Evolutionary conservation across 1,140 invertebrate genomes (phyloP).

Genomic region (Glossosoma conforme): DNA sequence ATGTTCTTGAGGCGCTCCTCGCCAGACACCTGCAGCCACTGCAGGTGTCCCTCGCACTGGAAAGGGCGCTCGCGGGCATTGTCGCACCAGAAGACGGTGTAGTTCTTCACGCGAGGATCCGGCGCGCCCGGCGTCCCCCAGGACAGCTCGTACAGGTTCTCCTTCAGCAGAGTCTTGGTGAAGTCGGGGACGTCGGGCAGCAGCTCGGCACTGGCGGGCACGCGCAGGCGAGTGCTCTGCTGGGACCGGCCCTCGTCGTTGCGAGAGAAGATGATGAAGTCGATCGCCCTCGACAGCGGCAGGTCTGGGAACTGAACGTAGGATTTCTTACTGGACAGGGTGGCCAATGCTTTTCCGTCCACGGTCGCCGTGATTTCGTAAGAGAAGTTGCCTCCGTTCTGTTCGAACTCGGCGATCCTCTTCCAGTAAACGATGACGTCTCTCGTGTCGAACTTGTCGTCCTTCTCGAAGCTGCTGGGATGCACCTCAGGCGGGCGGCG

Average conservation of each 20-base stretch:
- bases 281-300: slow-evolving; percentile 35
- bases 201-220: slow-evolving; percentile 55
- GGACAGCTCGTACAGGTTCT: slow-evolving; percentile 63
- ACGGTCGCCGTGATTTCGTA: slow-evolving; percentile 7
- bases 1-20: neutral
- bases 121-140: slow-evolving; percentile 53
- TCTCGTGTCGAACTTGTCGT: slow-evolving; percentile 46
- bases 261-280: slow-evolving; percentile 45
- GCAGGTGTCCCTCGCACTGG: slow-evolving; percentile 22
- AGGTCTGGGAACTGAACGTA: slow-evolving; percentile 37
- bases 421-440: slow-evolving; percentile 68
- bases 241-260: slow-evolving; percentile 56
- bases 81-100: slow-evolving; percentile 73
- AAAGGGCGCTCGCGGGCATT: slow-evolving; percentile 18
- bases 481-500: slow-evolving; percentile 56
- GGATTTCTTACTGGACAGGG: slow-evolving; percentile 20
- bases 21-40: slow-evolving; percentile 12
- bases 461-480: slow-evolving; percentile 60
- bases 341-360: neutral
- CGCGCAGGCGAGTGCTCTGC: slow-evolving; percentile 52
- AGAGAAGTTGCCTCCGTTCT: slow-evolving; percentile 33
- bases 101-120: slow-evolving; percentile 39
- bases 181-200: slow-evolving; percentile 54
- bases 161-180: slow-evolving; percentile 53
- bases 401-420: slow-evolving; percentile 54